Base-by-base conservation (phyloP, 2,888 invertebrate species). In the Dryocosmus kuriphilus region DNA sequence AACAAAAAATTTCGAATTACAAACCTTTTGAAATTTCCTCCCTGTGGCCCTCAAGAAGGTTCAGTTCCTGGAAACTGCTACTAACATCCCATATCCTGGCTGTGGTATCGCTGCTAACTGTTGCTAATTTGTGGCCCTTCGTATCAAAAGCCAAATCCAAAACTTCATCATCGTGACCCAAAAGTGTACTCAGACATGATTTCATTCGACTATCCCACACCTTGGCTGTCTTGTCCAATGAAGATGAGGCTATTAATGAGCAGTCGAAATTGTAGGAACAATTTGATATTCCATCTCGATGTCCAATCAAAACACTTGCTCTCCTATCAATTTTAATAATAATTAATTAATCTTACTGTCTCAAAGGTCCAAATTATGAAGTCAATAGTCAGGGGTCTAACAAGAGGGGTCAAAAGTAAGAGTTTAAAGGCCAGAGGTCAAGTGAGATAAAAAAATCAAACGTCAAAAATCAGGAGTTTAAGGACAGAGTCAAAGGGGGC, bases 61-160 rank as follows among this genome's bases (percentile, higher is more conserved):
- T 93, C 8, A 94, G 87, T 88, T 94, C 92, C 81, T 92, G 92
- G 85, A 94, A 94, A 86, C 94, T 92, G 0, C 93, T 92, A 41
- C 88, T 89, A 8, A 95, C 92, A 88, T 95, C 94, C 93, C 96
- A 96, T 73, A 96, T 93, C 24, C 95, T 92, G 0, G 96, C 96
- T 0, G 95, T 95, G 77, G 95, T 94, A 89, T 97, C 97, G 85
- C 95, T 95, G 73, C 96, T 95, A 0, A 95, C 94, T 0, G 96
- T 96, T 19, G 96, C 95, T 90, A 97, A 92, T 65, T 94, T 93
- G 83, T 65, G 46, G 7, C 80, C 80, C 0, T 94, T 94, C 91
- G 94, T 95, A 92, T 97, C 96, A 91, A 97, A 96, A 79, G 94
- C 93, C 62, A 97, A 93, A 88, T 97, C 96, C 73, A 96, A 89